phyloP scores from a whole-genome alignment of 2,113 vertebrate genomes.

The Noturus placidus region DNA sequence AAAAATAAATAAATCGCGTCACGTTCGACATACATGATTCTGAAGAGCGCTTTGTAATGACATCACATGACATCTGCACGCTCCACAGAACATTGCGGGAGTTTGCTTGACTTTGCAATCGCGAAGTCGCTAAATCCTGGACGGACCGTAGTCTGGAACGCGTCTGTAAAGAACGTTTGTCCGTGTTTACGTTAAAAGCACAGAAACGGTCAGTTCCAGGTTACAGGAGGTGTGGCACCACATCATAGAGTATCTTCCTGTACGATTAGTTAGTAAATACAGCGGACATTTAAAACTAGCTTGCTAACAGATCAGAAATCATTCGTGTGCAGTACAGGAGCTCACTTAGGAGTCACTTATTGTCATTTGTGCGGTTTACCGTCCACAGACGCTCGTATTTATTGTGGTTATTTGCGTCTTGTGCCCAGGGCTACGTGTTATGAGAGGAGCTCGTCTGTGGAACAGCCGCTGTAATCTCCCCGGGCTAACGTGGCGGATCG shows the following conservation, averaged over 20 bases:
- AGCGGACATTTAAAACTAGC: not conserved
- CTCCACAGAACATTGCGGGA: no score
- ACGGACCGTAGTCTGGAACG: no score
- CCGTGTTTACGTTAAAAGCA: not conserved
- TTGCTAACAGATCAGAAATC: no score
- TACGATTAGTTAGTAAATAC: not conserved
- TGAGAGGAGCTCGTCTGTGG: slow-evolving; percentile 27
- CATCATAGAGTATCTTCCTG: not conserved
- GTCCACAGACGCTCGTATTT: not conserved
- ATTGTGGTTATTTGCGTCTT: not conserved
- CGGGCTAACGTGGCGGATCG: slow-evolving; percentile 11
- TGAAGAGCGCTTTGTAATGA: no score
- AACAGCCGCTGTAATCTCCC: not conserved
- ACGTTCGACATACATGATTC: no score
- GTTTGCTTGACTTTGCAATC: no score
- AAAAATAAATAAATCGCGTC: no score
- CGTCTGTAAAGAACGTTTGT: not conserved
- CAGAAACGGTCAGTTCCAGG: not conserved
- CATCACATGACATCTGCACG: no score
- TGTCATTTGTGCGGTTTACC: not conserved
- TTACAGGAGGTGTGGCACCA: not conserved
- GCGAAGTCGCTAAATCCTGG: no score
- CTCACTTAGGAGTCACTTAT: not conserved
- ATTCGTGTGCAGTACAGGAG: not conserved
- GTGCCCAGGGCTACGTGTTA: slow-evolving; percentile 25